phyloP scores from a whole-genome alignment of 2,113 vertebrate genomes.

The Ptilorrhoa leucosticta region DNA sequence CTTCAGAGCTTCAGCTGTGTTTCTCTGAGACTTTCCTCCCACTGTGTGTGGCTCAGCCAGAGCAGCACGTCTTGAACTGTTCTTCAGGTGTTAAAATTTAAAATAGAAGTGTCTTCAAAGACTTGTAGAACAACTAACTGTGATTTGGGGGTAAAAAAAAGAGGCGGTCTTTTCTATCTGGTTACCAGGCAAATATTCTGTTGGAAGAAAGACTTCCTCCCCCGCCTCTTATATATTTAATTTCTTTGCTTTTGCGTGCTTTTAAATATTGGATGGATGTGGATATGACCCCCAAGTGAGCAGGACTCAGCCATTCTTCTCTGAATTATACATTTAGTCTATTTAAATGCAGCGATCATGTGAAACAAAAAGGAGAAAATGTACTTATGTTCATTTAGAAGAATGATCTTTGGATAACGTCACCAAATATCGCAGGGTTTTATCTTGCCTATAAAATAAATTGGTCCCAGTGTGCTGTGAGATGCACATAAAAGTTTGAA shows the following conservation, averaged over 20 bases:
- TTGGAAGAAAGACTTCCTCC: background rate
- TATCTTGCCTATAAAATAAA: constrained; percentile 48
- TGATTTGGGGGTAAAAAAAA: background rate
- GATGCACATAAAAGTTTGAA: constrained; percentile 28
- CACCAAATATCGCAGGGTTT: constrained; percentile 33
- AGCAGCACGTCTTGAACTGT: background rate
- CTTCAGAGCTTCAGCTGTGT: background rate
- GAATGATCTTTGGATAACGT: constrained; percentile 30
- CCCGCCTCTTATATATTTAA: background rate
- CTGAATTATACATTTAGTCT: constrained; percentile 20
- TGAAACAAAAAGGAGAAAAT: constrained; percentile 23
- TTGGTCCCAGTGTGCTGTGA: constrained; percentile 32
- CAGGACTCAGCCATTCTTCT: background rate
- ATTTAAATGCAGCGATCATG: background rate
- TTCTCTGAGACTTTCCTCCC: background rate
- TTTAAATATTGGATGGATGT: constrained; percentile 35
- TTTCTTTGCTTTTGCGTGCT: constrained; percentile 28
- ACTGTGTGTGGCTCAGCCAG: background rate
- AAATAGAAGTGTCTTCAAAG: constrained; percentile 21
- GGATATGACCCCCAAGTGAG: constrained; percentile 28
- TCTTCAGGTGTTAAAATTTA: constrained; percentile 9
- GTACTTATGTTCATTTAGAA: constrained; percentile 30
- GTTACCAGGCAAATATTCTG: constrained; percentile 25
- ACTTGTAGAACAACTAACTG: background rate
- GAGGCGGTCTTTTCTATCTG: background rate